Evolutionary conservation across 2,888 invertebrate species (phyloP).

Genomic region (Cremastinae sp.): DNA sequence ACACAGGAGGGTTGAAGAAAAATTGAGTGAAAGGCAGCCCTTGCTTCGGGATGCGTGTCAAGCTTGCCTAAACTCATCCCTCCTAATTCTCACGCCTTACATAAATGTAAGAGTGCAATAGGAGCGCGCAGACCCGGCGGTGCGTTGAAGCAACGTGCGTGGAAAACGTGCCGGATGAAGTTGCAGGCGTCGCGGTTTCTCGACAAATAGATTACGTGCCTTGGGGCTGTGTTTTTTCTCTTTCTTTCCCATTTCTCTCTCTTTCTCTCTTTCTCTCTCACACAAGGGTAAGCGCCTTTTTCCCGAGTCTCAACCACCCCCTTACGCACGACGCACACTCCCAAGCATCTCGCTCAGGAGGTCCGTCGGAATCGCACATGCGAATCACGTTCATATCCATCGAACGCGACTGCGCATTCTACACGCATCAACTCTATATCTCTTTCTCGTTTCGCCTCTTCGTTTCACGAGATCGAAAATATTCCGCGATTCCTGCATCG

Average conservation of each 20-base stretch:
- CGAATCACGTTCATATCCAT: constrained; percentile 80
- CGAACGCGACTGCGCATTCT: constrained; percentile 77
- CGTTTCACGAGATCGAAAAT: constrained; percentile 30
- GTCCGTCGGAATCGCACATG: constrained; percentile 71
- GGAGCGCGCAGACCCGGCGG: constrained; percentile 7
- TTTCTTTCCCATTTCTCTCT: constrained; percentile 54
- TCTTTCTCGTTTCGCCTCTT: constrained; percentile 49
- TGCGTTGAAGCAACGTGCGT: constrained; percentile 61
- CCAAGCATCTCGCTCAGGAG: constrained; percentile 37
- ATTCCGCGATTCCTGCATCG: constrained; percentile 64
- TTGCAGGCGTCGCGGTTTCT: constrained; percentile 73
- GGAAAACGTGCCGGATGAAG: constrained; percentile 61
- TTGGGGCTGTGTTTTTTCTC: constrained; percentile 55
- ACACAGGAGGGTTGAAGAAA: background rate
- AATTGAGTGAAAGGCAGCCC: constrained; percentile 9
- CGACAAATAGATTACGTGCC: constrained; percentile 81
- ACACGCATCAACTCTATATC: constrained; percentile 36
- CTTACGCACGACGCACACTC: no score
- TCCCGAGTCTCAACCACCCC: background rate
- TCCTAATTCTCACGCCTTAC: constrained; percentile 48
- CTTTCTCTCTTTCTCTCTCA: constrained; percentile 64
- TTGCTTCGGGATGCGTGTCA: constrained; percentile 25
- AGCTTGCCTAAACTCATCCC: constrained; percentile 27
- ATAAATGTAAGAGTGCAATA: background rate
- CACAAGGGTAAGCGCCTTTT: no score